Percentiles rank a stretch among this genome's conserved stretches.
These are phyloP conservation scores for Cyanistes caeruleus DNA, from an alignment of 2,113 vertebrate species.

Conservation along the genomic window DNA sequence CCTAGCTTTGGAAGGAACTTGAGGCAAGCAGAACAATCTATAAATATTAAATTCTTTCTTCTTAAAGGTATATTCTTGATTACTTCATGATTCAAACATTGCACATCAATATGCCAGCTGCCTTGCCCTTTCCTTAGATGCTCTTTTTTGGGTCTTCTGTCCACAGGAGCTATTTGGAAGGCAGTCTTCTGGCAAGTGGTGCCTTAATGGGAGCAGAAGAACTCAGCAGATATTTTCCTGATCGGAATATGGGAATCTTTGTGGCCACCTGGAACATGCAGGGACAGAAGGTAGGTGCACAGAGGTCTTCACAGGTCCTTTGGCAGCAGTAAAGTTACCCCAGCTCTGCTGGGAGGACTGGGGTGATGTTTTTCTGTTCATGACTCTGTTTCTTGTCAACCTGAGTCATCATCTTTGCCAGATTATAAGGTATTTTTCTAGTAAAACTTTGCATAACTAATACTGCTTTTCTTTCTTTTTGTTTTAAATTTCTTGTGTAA, in stretches of 20 bases:
- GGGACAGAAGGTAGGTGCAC: slow-evolving; percentile 84
- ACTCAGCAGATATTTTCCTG: slow-evolving; percentile 91
- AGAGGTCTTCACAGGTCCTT: neutral
- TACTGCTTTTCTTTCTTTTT: neutral
- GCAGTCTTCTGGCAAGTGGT: slow-evolving; percentile 89
- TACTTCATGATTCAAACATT: neutral
- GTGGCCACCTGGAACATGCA: slow-evolving; percentile 98
- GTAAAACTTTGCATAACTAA: neutral
- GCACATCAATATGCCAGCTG: neutral
- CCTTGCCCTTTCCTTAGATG: neutral
- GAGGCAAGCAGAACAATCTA: neutral
- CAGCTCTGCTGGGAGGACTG: neutral
- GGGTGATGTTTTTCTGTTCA: neutral
- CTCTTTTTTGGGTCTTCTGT: neutral
- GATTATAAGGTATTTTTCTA: neutral
- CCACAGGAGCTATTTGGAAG: slow-evolving; percentile 93
- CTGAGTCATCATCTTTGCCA: neutral
- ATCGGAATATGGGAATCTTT: slow-evolving; percentile 86
- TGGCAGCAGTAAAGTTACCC: neutral
- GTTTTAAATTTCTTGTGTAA: neutral
- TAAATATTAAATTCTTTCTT: neutral
- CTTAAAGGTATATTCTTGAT: neutral
- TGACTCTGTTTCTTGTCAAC: neutral
- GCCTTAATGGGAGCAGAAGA: slow-evolving; percentile 93
- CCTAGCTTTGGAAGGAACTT: neutral